phyloP scores from a whole-genome alignment of 2,113 vertebrate species.

The Laticauda laticaudata region DNA sequence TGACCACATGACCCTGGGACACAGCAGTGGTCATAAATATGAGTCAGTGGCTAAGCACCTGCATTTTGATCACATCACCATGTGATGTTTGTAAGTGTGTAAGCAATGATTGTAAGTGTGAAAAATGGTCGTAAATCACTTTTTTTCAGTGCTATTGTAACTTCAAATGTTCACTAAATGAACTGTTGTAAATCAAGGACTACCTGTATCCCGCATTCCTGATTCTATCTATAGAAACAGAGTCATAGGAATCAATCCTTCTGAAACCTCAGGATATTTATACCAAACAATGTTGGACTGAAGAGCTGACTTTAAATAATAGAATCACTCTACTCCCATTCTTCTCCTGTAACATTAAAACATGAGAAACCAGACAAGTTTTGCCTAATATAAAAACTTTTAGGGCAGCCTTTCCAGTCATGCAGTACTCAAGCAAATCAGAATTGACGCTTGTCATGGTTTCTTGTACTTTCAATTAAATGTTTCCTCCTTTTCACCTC shows the following conservation, averaged over 20 bases:
- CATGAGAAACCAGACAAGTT: background rate
- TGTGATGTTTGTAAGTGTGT: background rate
- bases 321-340: background rate
- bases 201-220: background rate
- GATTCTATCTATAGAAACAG: background rate
- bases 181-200: background rate
- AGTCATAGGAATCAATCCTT: too few species aligned
- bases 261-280: background rate
- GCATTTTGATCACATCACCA: background rate
- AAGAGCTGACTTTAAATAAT: background rate
- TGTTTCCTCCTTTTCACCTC: background rate
- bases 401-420: background rate
- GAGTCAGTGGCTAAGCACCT: background rate
- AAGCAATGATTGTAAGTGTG: background rate
- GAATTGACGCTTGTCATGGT: background rate
- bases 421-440: background rate
- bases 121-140: background rate
- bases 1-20: background rate
- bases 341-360: background rate
- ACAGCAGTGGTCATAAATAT: background rate
- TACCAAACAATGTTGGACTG: background rate
- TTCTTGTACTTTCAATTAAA: background rate
- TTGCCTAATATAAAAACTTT: background rate
- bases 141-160: background rate
- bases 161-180: background rate